A percentile compares a stretch with the other conserved stretches of the same genome.
These are phyloP conservation scores for Streblospio benedicti DNA, from an alignment of 1,140 invertebrate species.

Conservation along the genomic window DNA sequence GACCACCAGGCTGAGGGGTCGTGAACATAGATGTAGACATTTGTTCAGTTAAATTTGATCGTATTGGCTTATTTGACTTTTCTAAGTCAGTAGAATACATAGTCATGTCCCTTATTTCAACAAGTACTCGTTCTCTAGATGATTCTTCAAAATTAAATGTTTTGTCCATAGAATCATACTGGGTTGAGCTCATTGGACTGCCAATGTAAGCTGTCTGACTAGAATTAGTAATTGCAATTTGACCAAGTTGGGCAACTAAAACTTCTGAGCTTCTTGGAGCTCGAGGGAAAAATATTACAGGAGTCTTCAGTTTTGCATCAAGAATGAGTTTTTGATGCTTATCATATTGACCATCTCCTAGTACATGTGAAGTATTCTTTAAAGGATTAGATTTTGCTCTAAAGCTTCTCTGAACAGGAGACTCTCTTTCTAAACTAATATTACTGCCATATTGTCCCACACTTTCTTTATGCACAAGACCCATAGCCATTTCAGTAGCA, in stretches of 20 bases:
- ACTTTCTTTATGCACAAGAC: conserved; percentile 55
- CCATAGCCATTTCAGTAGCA: conserved; percentile 86
- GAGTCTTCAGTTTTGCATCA: conserved; percentile 73
- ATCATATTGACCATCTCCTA: too few relatives aligned
- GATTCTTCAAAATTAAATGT: not conserved
- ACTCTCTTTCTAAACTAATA: not conserved
- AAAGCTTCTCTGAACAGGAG: not conserved
- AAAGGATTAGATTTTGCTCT: not conserved
- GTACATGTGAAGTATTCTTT: too few relatives aligned
- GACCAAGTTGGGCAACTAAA: conserved; percentile 84
- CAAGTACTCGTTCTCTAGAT: conserved; percentile 25
- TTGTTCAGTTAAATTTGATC: conserved; percentile 35
- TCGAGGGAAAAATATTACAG: conserved; percentile 77
- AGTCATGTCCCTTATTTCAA: conserved; percentile 78
- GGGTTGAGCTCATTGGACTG: not conserved
- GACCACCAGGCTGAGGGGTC: not conserved
- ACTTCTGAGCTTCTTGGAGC: conserved; percentile 69
- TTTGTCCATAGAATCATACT: not conserved
- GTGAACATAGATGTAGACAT: conserved; percentile 3
- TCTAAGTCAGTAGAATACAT: conserved; percentile 67
- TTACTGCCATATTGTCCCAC: not conserved
- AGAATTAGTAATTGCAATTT: conserved; percentile 60
- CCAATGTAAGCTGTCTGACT: not conserved
- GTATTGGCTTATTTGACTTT: conserved; percentile 27
- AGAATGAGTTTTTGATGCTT: conserved; percentile 34